These are phyloP conservation scores for Noctua comes DNA, from an alignment of 2,888 invertebrate species.

Conservation along the genomic window DNA sequence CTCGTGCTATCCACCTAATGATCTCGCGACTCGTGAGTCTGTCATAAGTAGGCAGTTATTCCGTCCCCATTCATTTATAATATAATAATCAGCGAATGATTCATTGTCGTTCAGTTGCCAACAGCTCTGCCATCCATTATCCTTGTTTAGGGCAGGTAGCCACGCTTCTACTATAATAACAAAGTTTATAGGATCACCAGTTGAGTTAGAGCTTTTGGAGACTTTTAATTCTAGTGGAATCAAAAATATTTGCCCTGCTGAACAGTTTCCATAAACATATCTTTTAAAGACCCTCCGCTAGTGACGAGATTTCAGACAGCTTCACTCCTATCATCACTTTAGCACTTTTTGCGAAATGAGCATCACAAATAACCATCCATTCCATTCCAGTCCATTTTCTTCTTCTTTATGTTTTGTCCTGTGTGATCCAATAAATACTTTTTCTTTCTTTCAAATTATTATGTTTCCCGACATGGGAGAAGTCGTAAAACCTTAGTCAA, in stretches of 20 bases:
- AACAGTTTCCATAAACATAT: background rate
- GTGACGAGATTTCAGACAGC: background rate
- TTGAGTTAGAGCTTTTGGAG: background rate
- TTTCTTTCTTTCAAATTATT: too few relatives aligned
- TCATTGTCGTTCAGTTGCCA: slow-evolving; percentile 53
- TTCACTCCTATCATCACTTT: background rate
- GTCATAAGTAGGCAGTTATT: slow-evolving; percentile 32
- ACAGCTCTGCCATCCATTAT: slow-evolving; percentile 34
- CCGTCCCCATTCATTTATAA: slow-evolving; percentile 38
- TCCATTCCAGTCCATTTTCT: too few relatives aligned
- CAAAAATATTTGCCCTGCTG: background rate
- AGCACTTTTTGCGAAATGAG: background rate
- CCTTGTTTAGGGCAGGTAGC: slow-evolving; percentile 42
- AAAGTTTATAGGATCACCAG: background rate
- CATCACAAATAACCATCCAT: too few relatives aligned
- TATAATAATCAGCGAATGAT: slow-evolving; percentile 47
- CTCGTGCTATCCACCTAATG: slow-evolving; percentile 15
- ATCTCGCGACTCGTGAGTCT: slow-evolving; percentile 17
- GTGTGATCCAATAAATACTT: too few relatives aligned
- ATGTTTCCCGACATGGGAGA: background rate
- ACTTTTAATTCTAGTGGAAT: background rate
- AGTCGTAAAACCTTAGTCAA: background rate
- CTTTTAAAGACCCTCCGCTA: background rate
- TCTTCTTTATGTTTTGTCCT: too few relatives aligned
- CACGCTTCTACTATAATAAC: slow-evolving; percentile 6